These are phyloP conservation scores for Falco cherrug DNA, from an alignment of 2,797 vertebrate species.

Conservation along the genomic window DNA sequence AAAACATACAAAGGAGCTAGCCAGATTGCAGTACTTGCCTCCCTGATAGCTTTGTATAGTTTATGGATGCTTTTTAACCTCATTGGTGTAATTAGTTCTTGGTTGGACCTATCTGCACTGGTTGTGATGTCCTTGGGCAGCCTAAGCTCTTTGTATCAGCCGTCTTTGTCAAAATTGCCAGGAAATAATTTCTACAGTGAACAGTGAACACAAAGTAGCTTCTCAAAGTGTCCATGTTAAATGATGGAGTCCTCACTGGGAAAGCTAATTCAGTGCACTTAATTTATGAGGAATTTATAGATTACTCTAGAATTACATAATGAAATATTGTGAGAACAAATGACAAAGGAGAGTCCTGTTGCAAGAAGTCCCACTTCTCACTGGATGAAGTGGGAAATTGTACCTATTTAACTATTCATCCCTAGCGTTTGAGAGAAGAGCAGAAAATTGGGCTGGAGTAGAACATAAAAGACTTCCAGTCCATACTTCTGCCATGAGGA, in stretches of 20 bases:
- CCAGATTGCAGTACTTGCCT: background rate
- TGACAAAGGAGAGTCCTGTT: background rate
- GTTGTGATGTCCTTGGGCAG: background rate
- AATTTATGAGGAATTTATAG: background rate
- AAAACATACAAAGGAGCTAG: background rate
- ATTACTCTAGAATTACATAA: background rate
- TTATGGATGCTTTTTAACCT: background rate
- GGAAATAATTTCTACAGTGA: background rate
- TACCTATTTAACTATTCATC: background rate
- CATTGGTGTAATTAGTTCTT: background rate
- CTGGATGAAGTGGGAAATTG: background rate
- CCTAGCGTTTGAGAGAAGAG: background rate
- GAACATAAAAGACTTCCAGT: background rate
- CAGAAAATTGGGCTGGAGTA: background rate
- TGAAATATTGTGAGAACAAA: background rate
- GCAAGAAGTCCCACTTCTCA: background rate
- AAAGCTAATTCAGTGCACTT: background rate
- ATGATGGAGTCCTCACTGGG: background rate
- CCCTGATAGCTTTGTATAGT: background rate
- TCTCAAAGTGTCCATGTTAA: background rate
- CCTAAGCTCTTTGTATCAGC: background rate
- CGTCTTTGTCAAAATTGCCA: background rate
- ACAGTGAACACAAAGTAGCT: background rate
- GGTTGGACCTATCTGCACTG: background rate
- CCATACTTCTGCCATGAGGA: background rate